Conservation (phyloP, 1,140 invertebrate genomes). For the Ephestia elutella region DNA sequence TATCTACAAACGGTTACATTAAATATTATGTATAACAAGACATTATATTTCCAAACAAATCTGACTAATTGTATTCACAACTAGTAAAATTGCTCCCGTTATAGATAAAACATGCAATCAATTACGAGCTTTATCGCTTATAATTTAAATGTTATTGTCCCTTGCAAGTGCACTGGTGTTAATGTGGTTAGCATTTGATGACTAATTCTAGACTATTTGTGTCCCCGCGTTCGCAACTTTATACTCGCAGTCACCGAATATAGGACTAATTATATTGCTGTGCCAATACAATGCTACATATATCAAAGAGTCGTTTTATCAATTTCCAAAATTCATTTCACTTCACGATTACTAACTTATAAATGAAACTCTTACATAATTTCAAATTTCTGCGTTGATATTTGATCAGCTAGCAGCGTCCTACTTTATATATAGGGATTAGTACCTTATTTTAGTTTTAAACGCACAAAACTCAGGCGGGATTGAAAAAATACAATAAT, state of each 20-base stretch:
- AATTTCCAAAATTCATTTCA: no score
- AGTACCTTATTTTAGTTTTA: no score
- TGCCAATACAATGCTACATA: neutral
- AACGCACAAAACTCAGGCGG: no score
- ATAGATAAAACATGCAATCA: neutral
- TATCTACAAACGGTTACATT: neutral
- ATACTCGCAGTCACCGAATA: neutral
- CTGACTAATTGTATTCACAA: neutral
- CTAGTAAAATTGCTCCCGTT: neutral
- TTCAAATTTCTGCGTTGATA: no score
- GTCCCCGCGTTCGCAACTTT: slow-evolving; percentile 13
- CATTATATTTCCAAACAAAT: neutral
- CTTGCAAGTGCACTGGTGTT: neutral
- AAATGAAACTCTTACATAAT: no score
- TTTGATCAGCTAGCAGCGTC: no score
- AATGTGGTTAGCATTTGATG: slow-evolving; percentile 13
- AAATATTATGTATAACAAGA: neutral
- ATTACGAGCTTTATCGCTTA: neutral
- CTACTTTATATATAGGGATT: no score
- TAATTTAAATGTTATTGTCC: neutral
- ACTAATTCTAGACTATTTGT: slow-evolving; percentile 31
- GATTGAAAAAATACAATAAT: no score
- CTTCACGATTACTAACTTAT: no score
- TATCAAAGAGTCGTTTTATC: neutral
- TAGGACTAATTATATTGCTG: neutral